phyloP scores from a whole-genome alignment of 37 sponge, comb jelly and placozoan species.

The Ianthella basta region DNA sequence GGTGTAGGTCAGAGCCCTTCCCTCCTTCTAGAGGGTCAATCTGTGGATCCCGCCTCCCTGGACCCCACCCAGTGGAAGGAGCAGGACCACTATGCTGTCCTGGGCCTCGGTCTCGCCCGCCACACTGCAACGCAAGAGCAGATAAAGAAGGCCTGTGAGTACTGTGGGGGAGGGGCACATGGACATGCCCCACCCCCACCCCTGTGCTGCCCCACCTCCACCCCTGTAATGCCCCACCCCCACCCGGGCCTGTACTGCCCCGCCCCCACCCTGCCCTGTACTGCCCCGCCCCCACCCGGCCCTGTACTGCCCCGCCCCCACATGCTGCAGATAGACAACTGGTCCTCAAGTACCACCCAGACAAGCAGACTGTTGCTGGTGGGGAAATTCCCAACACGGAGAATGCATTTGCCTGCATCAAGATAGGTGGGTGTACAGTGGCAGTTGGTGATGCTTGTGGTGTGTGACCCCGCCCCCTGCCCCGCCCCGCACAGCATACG shows the following conservation, averaged over 20 bases:
- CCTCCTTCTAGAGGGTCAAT: too few species aligned
- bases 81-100: slow-evolving; percentile 94
- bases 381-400: slow-evolving; percentile 36
- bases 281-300: too few species aligned
- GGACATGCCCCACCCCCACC: background rate
- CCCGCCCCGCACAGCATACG: slow-evolving; percentile 56
- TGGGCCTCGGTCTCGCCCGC: slow-evolving; percentile 81
- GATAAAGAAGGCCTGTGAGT: slow-evolving; percentile 93
- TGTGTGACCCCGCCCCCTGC: background rate
- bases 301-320: background rate
- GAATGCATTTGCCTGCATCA: slow-evolving; percentile 90
- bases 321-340: slow-evolving; percentile 59
- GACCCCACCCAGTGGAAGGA: slow-evolving; percentile 85
- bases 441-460: background rate
- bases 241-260: background rate
- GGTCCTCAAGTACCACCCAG: slow-evolving; percentile 93
- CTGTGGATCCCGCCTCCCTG: slow-evolving; percentile 23
- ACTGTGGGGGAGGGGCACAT: background rate
- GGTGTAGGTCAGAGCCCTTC: too few species aligned
- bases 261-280: too few species aligned
- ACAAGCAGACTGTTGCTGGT: slow-evolving; percentile 67
- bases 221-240: background rate
- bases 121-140: slow-evolving; percentile 77
- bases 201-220: too few species aligned
- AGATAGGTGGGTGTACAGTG: slow-evolving; percentile 57